A percentile compares a stretch with the other conserved stretches of the same genome.
phyloP scores from a whole-genome alignment of 2,797 vertebrate genomes.

The Loris lydekkerianus region DNA sequence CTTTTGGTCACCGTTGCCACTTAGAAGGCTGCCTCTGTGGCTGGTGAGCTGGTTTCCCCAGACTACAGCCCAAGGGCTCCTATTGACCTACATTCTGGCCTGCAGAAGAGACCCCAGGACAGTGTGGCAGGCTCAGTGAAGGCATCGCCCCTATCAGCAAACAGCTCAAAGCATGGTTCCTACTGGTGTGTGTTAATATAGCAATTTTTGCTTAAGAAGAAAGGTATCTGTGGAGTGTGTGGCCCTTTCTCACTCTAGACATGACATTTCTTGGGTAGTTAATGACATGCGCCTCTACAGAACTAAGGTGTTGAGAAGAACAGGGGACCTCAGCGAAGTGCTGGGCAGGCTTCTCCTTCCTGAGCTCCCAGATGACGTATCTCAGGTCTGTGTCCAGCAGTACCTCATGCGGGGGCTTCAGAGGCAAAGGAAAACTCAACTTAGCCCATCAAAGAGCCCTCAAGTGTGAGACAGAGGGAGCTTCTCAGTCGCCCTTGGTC shows the following conservation, averaged over 20 bases:
- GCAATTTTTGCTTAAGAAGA: neutral
- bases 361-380: neutral
- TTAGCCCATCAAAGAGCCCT: neutral
- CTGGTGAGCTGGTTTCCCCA: neutral
- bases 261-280: neutral
- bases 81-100: neutral
- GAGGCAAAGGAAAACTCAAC: neutral
- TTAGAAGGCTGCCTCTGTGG: accelerated
- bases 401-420: neutral
- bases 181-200: accelerated
- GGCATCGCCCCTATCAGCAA: neutral
- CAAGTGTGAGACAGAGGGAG: neutral
- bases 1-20: accelerated
- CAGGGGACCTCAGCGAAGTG: accelerated
- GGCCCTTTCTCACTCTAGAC: neutral
- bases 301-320: neutral
- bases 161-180: neutral
- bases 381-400: neutral
- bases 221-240: neutral
- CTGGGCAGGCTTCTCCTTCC: neutral
- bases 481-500: neutral
- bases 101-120: neutral
- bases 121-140: neutral
- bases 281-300: neutral
- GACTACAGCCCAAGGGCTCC: neutral